These are phyloP conservation scores for Ctena decussata DNA, from an alignment of 2,888 invertebrate genomes.

Conservation along the genomic window DNA sequence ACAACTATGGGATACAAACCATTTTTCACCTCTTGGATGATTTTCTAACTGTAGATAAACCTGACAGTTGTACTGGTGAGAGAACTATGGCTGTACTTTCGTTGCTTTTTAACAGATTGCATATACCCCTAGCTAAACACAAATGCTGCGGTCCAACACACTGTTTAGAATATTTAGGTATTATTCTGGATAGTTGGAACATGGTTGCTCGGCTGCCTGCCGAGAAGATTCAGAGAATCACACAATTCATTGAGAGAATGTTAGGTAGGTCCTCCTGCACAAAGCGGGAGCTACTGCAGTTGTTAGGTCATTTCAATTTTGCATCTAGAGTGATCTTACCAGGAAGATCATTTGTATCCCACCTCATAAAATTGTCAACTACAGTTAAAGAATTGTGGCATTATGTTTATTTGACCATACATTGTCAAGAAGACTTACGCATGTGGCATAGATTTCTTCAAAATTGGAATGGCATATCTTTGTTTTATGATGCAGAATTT, in stretches of 20 bases:
- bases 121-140: too few species aligned
- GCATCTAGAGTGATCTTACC: slow-evolving; percentile 40
- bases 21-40: too few species aligned
- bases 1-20: too few species aligned
- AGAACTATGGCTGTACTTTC: too few species aligned
- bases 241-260: neutral
- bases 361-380: slow-evolving; percentile 22
- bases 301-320: slow-evolving; percentile 49
- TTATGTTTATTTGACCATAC: slow-evolving; percentile 5
- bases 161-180: too few species aligned
- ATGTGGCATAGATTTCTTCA: slow-evolving; percentile 25
- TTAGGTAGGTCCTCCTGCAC: neutral
- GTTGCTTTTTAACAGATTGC: too few species aligned
- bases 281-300: slow-evolving; percentile 5
- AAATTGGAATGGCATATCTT: slow-evolving; percentile 31
- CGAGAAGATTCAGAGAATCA: slow-evolving; percentile 45
- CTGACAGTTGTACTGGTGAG: too few species aligned
- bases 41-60: too few species aligned
- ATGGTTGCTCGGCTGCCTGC: slow-evolving; percentile 34
- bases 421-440: slow-evolving; percentile 23
- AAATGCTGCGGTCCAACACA: too few species aligned
- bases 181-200: too few species aligned
- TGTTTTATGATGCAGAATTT: slow-evolving; percentile 1
- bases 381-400: slow-evolving; percentile 21
- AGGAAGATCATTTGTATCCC: slow-evolving; percentile 32